Conservation (phyloP, 2,888 invertebrate genomes). For the Cataglyphis altisquamis region DNA sequence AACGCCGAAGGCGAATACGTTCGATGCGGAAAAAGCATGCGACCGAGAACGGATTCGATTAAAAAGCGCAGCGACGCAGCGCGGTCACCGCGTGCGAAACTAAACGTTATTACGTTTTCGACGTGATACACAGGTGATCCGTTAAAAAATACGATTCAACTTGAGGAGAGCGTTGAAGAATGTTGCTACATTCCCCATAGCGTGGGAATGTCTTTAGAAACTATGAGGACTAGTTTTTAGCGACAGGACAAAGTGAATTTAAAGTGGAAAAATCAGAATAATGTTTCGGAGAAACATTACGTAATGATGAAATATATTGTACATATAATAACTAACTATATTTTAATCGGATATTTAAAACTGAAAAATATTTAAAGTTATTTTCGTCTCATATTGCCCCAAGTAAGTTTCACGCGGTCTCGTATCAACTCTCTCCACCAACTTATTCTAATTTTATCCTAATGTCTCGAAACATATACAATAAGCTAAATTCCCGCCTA, state of each 20-base stretch:
- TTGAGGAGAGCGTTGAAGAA: background rate
- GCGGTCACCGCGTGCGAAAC: slow-evolving; percentile 23
- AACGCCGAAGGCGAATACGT: slow-evolving; percentile 21
- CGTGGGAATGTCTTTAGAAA: background rate
- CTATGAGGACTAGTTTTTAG: background rate
- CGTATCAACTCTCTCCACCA: background rate
- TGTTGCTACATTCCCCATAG: background rate
- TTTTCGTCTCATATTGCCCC: background rate
- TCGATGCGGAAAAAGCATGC: slow-evolving; percentile 31
- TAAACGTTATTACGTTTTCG: slow-evolving; percentile 30
- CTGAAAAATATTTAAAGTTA: no score
- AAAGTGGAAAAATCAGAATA: background rate
- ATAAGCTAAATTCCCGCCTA: background rate
- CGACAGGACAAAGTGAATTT: background rate
- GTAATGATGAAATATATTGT: background rate
- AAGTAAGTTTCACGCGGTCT: background rate
- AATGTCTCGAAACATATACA: background rate
- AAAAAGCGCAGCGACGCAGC: slow-evolving; percentile 25
- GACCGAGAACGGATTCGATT: slow-evolving; percentile 41
- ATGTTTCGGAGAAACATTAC: background rate
- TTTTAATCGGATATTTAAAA: background rate
- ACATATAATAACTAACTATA: background rate
- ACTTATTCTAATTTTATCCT: slow-evolving; percentile 23
- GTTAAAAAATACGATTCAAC: background rate
- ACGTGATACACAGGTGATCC: background rate